Conservation (phyloP, 1,140 invertebrate genomes). For the Spodoptera litura region DNA sequence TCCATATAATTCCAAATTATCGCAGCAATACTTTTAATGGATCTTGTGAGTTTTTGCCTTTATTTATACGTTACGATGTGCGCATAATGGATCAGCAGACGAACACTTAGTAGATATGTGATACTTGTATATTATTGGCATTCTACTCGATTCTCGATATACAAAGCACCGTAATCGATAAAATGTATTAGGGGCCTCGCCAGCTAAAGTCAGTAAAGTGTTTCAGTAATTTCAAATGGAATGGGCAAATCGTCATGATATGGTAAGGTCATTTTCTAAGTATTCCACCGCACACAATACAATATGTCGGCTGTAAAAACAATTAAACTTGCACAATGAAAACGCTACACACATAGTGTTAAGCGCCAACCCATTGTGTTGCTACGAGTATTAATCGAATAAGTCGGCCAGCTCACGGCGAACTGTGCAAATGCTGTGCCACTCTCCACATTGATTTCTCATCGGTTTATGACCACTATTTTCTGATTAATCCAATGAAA, state of each 20-base stretch:
- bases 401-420: constrained; percentile 41
- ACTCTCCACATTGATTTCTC: constrained; percentile 27
- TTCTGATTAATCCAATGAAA: constrained; percentile 33
- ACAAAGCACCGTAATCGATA: constrained; percentile 39
- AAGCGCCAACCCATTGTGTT: constrained; percentile 67
- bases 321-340: constrained; percentile 78
- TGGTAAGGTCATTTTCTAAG: constrained; percentile 44
- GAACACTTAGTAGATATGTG: constrained; percentile 71
- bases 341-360: constrained; percentile 63
- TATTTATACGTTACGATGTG: constrained; percentile 81
- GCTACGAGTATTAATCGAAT: constrained; percentile 72
- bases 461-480: constrained; percentile 29
- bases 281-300: constrained; percentile 43
- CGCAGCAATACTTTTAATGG: constrained; percentile 81
- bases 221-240: constrained; percentile 17
- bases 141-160: constrained; percentile 41
- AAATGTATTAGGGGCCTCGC: constrained; percentile 16
- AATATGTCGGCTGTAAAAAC: constrained; percentile 63
- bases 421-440: constrained; percentile 26
- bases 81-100: constrained; percentile 78
- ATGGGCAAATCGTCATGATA: constrained; percentile 29
- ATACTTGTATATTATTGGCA: constrained; percentile 59
- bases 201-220: constrained; percentile 7
- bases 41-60: constrained; percentile 82
- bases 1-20: constrained; percentile 65